Evolutionary conservation across 35 echinoderm and acorn worm genomes (phyloP).

Genomic region (Strongylocentrotus purpuratus): DNA sequence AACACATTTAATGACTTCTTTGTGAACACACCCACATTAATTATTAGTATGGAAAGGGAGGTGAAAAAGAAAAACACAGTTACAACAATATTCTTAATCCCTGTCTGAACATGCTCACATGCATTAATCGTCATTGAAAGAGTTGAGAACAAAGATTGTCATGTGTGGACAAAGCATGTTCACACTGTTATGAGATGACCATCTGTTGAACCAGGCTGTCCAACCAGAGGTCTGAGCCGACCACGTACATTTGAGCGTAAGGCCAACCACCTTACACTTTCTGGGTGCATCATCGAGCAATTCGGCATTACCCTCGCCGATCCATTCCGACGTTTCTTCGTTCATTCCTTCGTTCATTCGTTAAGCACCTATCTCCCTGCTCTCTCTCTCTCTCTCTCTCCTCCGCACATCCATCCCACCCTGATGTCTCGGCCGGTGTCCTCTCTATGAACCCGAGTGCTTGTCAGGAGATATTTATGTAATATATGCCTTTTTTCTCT

Average conservation of each 20-base stretch:
- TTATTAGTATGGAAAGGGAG: too few relatives aligned
- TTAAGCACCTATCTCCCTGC: neutral
- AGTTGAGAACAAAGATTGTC: too few relatives aligned
- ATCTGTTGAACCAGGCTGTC: neutral
- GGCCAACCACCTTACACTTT: neutral
- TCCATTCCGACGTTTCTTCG: neutral
- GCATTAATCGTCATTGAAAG: too few relatives aligned
- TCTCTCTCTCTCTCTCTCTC: neutral
- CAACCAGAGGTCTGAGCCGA: neutral
- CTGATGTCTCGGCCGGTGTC: neutral
- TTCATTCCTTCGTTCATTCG: neutral
- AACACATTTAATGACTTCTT: too few relatives aligned
- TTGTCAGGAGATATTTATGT: slow-evolving; percentile 52
- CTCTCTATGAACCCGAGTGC: slow-evolving; percentile 27
- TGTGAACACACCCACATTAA: too few relatives aligned
- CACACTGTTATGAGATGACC: neutral
- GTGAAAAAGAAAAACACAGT: too few relatives aligned
- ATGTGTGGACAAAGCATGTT: neutral
- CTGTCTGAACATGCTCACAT: neutral
- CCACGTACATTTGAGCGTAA: neutral
- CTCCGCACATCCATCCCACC: neutral
- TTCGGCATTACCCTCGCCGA: neutral
- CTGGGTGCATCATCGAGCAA: neutral
- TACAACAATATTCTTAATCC: too few relatives aligned
- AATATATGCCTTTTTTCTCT: slow-evolving; percentile 50